Base-by-base conservation (phyloP, 2,888 invertebrate genomes). In the Eilema griseolum region DNA sequence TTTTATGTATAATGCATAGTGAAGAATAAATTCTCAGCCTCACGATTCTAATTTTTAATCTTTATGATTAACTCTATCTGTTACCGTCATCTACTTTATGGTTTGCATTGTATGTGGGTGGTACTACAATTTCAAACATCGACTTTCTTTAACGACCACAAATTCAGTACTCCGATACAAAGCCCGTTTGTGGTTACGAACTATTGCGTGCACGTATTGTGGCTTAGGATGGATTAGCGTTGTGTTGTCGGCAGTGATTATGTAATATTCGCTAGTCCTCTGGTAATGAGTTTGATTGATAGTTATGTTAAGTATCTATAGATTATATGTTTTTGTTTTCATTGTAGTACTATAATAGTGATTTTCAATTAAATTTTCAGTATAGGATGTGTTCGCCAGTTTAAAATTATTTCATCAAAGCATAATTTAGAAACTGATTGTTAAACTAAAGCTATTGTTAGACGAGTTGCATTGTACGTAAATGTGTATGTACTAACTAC, bases 161-260 rank as follows among this genome's bases (percentile, higher is more conserved):
- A 69, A 74, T 80, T 80, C 72, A 80, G 72, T 80, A 74, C 73
- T 71, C 74, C 65, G 74, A 74, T 71, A 73, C 82, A 80, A 76
- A 77, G 80, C 71, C 61, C 65, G 67, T 66, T 73, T 79, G 80
- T 71, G 80, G 82, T 82, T 41, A 61, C 61, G 60, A 69, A 79
- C 77, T 79, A 79, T 72, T 75, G 68, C 77, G 73, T 80, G 72
- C 52, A n/a, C 52, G 20, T 78, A 73, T 80, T 80, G 82, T 76
- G 82, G 82, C 67, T 76, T 76, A 41, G 56, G 67, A 60, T 60
- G 70, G 76, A 82, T 82, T 70, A 72, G 71, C 75, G 73, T 76
- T 76, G 61, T 72, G 74, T 33, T 76, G 62, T 67, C 75, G 69
- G 64, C 66, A 76, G 63, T 61, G 73, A 76, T 75, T 80, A 79